Evolutionary conservation across 2,797 vertebrate genomes (phyloP).

Genomic region (Mus spretus): DNA sequence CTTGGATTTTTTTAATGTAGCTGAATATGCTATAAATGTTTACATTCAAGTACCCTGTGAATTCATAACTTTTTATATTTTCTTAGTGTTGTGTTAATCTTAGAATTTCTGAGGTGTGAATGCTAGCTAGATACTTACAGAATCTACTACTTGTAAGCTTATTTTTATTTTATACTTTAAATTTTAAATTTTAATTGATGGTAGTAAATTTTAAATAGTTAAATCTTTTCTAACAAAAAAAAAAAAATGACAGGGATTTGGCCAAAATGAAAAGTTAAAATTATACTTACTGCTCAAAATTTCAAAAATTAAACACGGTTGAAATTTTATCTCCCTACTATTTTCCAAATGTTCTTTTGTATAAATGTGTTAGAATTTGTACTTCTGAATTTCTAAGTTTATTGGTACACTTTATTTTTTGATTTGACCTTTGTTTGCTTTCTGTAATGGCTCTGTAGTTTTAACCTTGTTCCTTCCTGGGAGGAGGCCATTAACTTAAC

Average conservation of each 20-base stretch:
- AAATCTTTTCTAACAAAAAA: slow-evolving; percentile 31
- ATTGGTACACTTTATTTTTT: slow-evolving; percentile 43
- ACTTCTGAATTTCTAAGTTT: slow-evolving; percentile 38
- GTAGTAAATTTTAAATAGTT: slow-evolving; percentile 39
- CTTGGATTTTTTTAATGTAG: slow-evolving; percentile 48
- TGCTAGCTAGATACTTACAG: slow-evolving; percentile 24
- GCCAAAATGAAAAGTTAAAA: slow-evolving; percentile 62
- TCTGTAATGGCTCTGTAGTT: slow-evolving; percentile 48
- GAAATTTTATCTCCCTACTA: slow-evolving; percentile 53
- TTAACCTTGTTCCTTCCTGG: slow-evolving; percentile 41
- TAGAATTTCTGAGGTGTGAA: slow-evolving; percentile 60
- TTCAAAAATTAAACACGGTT: slow-evolving; percentile 54
- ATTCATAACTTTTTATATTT: slow-evolving; percentile 54
- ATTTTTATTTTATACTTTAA: slow-evolving; percentile 51
- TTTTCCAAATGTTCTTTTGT: slow-evolving; percentile 60
- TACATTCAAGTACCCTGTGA: slow-evolving; percentile 40
- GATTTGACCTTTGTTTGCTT: slow-evolving; percentile 63
- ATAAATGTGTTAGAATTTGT: slow-evolving; percentile 57
- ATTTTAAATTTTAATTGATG: not conserved
- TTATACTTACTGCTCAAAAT: slow-evolving; percentile 50
- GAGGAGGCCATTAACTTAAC: slow-evolving; percentile 66
- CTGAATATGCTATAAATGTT: slow-evolving; percentile 40
- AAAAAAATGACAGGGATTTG: slow-evolving; percentile 16
- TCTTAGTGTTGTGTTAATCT: slow-evolving; percentile 58
- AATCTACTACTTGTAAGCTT: slow-evolving; percentile 50